A percentile compares a stretch with the other conserved stretches of the same genome.
Conservation (phyloP, 1,140 invertebrate genomes). For the Panagrolaimus sp. region DNA sequence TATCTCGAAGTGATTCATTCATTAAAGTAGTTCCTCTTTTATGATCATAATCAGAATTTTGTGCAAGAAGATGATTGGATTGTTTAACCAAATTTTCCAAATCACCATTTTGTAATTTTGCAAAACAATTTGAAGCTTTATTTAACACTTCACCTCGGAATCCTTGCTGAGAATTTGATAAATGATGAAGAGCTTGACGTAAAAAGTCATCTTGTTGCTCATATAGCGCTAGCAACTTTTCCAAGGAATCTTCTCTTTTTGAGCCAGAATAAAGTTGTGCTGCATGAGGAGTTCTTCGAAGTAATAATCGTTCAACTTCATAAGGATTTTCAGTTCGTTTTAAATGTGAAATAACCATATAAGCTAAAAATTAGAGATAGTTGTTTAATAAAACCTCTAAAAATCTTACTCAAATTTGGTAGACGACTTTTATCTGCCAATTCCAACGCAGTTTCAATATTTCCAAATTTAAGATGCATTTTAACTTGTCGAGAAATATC, state of each 20-base stretch:
- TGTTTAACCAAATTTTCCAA: background rate
- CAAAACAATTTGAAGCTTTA: background rate
- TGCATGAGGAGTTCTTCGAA: constrained; percentile 28
- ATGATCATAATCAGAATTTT: constrained; percentile 5
- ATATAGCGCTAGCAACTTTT: constrained; percentile 30
- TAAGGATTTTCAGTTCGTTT: background rate
- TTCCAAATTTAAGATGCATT: constrained; percentile 31
- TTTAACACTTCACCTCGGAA: background rate
- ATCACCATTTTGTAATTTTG: constrained; percentile 3
- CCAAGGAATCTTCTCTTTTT: constrained; percentile 32
- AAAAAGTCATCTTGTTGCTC: constrained; percentile 35
- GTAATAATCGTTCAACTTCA: constrained; percentile 35
- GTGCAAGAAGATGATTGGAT: background rate
- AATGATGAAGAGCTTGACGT: constrained; percentile 30
- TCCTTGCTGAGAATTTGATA: background rate
- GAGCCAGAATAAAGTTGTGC: constrained; percentile 27
- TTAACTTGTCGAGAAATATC: constrained; percentile 31
- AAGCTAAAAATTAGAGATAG: constrained; percentile 25
- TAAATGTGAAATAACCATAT: constrained; percentile 32
- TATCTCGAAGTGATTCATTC: background rate
- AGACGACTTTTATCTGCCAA: constrained; percentile 32
- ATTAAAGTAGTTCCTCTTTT: background rate
- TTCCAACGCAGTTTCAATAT: constrained; percentile 31
- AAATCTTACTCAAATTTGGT: constrained; percentile 34
- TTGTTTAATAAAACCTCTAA: background rate